Percentiles rank a stretch among this genome's conserved stretches.
phyloP scores from a whole-genome alignment of 2,888 invertebrate species.

The Polietes domitor region DNA sequence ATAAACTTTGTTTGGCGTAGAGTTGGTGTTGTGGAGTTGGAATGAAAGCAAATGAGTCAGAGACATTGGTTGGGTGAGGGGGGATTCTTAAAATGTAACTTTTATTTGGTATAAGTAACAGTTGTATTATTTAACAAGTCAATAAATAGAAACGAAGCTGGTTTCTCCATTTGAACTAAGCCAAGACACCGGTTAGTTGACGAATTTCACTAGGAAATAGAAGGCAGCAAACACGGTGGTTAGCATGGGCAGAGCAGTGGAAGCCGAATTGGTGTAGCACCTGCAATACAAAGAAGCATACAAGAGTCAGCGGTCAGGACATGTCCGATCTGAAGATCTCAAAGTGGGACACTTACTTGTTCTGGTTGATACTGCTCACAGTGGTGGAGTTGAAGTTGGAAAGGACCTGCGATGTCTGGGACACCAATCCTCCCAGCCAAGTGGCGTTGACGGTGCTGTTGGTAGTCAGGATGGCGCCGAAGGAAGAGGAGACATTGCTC shows the following conservation, averaged over 20 bases:
- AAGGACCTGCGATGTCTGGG: constrained; percentile 31
- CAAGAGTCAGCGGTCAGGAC: neutral
- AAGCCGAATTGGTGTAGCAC: constrained; percentile 49
- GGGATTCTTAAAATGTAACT: neutral
- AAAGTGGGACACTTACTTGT: neutral
- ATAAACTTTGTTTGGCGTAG: too few relatives aligned
- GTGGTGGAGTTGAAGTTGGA: constrained; percentile 26
- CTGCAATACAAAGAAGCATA: constrained; percentile 1
- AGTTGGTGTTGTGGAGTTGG: neutral
- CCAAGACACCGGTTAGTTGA: neutral
- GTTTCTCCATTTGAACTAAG: neutral
- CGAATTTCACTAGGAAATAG: constrained; percentile 38
- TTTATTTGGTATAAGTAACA: constrained; percentile 27
- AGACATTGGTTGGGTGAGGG: neutral
- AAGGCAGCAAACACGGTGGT: constrained; percentile 42
- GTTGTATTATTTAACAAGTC: constrained; percentile 10
- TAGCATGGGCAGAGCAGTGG: constrained; percentile 42
- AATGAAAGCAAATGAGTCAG: neutral
- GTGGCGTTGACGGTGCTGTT: constrained; percentile 1
- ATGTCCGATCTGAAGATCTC: neutral
- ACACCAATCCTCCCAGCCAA: constrained; percentile 31
- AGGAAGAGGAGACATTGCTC: constrained; percentile 12
- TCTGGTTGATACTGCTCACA: constrained; percentile 43
- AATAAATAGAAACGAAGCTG: constrained; percentile 4
- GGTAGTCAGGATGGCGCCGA: constrained; percentile 46